Percentiles rank a stretch among this genome's conserved stretches.
Conservation (phyloP, 2,113 vertebrate species). For the Gambusia affinis region DNA sequence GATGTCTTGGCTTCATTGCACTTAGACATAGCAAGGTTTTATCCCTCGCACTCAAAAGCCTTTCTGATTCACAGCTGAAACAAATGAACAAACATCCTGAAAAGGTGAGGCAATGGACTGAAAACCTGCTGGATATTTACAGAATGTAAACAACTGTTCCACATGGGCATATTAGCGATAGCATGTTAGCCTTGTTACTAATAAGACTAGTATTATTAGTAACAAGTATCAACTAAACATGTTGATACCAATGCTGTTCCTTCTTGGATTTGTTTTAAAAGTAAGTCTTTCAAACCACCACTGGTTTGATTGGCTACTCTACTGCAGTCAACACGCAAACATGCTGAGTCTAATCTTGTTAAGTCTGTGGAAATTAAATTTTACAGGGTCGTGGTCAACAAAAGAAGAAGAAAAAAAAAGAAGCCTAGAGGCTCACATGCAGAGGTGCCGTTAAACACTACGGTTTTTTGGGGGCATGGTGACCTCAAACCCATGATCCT, state of each 20-base stretch:
- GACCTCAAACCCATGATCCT: constrained; percentile 26
- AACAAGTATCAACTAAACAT: background rate
- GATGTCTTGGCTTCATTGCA: too few species aligned
- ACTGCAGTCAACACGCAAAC: constrained; percentile 1
- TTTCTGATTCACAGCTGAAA: too few species aligned
- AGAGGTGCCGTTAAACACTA: constrained; percentile 39
- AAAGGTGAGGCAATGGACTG: too few species aligned
- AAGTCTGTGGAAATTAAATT: constrained; percentile 15
- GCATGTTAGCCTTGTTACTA: background rate
- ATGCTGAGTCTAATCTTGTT: constrained; percentile 23
- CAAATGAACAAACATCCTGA: too few species aligned
- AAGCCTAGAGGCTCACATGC: constrained; percentile 21
- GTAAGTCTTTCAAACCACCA: background rate
- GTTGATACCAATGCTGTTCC: background rate
- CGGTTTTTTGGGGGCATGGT: constrained; percentile 46
- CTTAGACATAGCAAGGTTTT: too few species aligned
- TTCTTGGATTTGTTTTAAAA: background rate
- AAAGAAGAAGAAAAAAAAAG: constrained; percentile 3
- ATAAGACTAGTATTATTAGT: too few species aligned
- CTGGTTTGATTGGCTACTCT: background rate
- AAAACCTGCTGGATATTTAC: too few species aligned
- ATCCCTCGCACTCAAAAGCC: too few species aligned
- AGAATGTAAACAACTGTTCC: too few species aligned
- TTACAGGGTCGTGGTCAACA: background rate
- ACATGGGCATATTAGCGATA: background rate